Base-by-base conservation (phyloP, 2,113 vertebrate genomes). In the Petrocephalus zakoni region DNA sequence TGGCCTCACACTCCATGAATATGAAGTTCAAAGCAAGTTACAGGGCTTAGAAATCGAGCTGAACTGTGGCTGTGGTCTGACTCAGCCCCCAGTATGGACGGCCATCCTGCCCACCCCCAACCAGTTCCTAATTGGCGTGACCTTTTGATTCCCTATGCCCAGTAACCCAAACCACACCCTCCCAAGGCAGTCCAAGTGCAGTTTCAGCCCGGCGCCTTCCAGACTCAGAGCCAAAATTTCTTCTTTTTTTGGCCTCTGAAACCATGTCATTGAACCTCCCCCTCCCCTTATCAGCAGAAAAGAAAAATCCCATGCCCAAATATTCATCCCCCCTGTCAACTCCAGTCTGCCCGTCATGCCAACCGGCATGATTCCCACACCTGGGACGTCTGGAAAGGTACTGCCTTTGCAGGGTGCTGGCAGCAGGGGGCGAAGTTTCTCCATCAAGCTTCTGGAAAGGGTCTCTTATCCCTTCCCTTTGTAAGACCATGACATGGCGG, bases 381-480 rank as follows among this genome's bases (percentile, higher is more conserved):
- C 84, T 91, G 88, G 78, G 61, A 25, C 34, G 88, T 82, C 87
- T 0, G 53, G 88, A 46, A 61, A 9, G 90, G 47, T 5, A 13
- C 68, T 78, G 89, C 85, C 25, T 89, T 89, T 5, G 19, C 13
- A 37, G 4, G 88, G 34, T 58, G 58, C 0, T n/a, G 22, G 78
- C 7, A 72, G 10, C 11, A 29, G 89, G 87, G 87, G 81, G 68
- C 88, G 88, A 90, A 86, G 90, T 90, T 93, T 89, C 90, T 82
- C 86, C 46, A 64, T 85, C 53, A 17, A 88, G 86, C 90, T 81
- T 91, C 91, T 92, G 90, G 29, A 92, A 90, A 93, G 56, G 10
- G 7, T 61, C 88, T 91, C 87, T 81, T 89, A 88, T 92, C 92
- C 83, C 42, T 78, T 19, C 29, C 29, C 82, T 56, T 15, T 0